Evolutionary conservation across 1,140 invertebrate genomes (phyloP), one percentile per base, ranked within the genome.

Genomic region (Platorchestia sp.): DNA sequence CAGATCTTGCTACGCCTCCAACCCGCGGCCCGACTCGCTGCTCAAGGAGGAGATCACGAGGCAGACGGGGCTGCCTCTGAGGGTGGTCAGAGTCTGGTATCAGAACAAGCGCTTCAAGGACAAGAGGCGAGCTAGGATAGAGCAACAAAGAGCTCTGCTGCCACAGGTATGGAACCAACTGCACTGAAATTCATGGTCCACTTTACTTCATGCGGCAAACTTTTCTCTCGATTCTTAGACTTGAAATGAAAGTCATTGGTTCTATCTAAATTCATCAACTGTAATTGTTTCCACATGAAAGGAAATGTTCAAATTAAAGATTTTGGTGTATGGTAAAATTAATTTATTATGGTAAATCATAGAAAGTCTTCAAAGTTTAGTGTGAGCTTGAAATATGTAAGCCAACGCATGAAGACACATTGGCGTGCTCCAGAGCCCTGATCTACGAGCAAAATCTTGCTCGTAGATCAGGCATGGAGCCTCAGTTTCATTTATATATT

Each of bases 1-100:
- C 59, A 96, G 99, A 97, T 98, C 97, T n/a, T 99, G 99, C 97
- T 99, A 99, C 97, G 98, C 98, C 90, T 99, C 99, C 75, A 99
- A 99, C 97, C 99, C 99, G 51, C 97, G 99, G 95, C 99, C 99
- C 22, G 99, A 99, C 97, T 99, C 99, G 22, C 98, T 99, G 45
- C 99, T 99, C 99, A 99, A 99, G 97, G 99, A 99, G 97, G 99
- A 99, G 97, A 97, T 99, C 95, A 99, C 99, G 22, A 99, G 99
- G 97, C 99, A 99, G 99, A 99, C 99, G 0, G 98, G 99, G 0
- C 98, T 99, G 3, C 99, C 98, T 96, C 99, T 99, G 3, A 97
- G 99, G 42, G 99, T 99, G 95, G 99, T 99, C 97, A 98, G 99
- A 97, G 99, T 99, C 41, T 99, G 99, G 99, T 99, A 99, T 97